These are phyloP conservation scores for Epistrophella euchroma DNA, from an alignment of 2,888 invertebrate genomes.

Conservation along the genomic window DNA sequence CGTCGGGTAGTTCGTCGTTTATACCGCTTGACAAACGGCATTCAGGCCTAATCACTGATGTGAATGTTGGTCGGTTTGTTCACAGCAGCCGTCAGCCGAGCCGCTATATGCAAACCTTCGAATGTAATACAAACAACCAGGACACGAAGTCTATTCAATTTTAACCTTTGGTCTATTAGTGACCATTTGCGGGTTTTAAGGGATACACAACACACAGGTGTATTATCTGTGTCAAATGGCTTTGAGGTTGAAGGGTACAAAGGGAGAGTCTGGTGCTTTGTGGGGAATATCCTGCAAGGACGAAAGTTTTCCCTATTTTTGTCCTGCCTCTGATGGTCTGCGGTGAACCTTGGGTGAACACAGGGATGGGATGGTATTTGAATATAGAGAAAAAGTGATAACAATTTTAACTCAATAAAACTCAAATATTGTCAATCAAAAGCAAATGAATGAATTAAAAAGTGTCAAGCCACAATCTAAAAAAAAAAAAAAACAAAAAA, in stretches of 20 bases:
- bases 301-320: background rate
- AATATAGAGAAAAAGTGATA: background rate
- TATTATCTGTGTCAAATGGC: slow-evolving; percentile 21
- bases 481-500: background rate
- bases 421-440: slow-evolving; percentile 33
- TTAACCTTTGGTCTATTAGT: slow-evolving; percentile 41
- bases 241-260: slow-evolving; percentile 8
- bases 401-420: slow-evolving; percentile 37
- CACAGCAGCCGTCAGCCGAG: background rate
- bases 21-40: slow-evolving; percentile 42
- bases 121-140: slow-evolving; percentile 9
- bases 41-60: slow-evolving; percentile 52
- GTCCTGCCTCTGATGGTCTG: background rate
- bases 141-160: slow-evolving; percentile 42
- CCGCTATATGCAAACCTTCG: slow-evolving; percentile 15
- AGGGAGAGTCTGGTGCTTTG: background rate
- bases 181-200: slow-evolving; percentile 57
- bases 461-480: slow-evolving; percentile 5
- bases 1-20: background rate
- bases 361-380: background rate
- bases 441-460: slow-evolving; percentile 13
- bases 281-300: slow-evolving; percentile 2
- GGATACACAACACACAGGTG: slow-evolving; percentile 57
- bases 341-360: background rate
- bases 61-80: slow-evolving; percentile 24